A percentile compares a stretch with the other conserved stretches of the same genome.
phyloP scores from a whole-genome alignment of 2,888 invertebrate genomes.

The Apoda limacodes region DNA sequence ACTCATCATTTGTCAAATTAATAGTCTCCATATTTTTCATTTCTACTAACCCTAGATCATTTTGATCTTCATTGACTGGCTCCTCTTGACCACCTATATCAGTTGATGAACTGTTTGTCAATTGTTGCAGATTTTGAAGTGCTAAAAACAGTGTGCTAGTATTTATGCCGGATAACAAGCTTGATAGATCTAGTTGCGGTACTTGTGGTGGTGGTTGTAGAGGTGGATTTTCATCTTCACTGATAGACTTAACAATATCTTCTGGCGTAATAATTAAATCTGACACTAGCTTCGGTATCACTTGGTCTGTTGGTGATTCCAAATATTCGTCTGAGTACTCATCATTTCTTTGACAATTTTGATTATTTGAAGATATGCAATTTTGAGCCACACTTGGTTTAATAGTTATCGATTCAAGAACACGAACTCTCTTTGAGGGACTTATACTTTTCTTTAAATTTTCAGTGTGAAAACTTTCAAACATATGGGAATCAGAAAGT shows the following conservation, averaged over 20 bases:
- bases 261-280: too few species aligned
- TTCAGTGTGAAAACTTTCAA: too few species aligned
- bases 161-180: conserved; percentile 49
- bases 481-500: too few species aligned
- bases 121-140: conserved; percentile 54
- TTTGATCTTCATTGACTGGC: conserved; percentile 17
- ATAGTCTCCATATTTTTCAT: conserved; percentile 38
- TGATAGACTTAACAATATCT: too few species aligned
- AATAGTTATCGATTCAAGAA: conserved; percentile 48
- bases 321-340: too few species aligned
- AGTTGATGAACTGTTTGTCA: conserved; percentile 29
- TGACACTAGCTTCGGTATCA: too few species aligned
- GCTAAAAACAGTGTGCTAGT: conserved; percentile 51
- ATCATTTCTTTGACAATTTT: too few species aligned
- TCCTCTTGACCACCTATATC: conserved; percentile 18
- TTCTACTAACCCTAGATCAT: conserved; percentile 12
- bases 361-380: too few species aligned
- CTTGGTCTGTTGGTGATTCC: too few species aligned
- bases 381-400: too few species aligned
- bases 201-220: too few species aligned
- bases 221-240: too few species aligned
- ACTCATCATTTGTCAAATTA: conserved; percentile 57
- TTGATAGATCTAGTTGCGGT: conserved; percentile 46
- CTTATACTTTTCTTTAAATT: conserved; percentile 23
- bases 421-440: conserved; percentile 42